phyloP scores from a whole-genome alignment of 2,797 vertebrate species.

The Tinamus major region DNA sequence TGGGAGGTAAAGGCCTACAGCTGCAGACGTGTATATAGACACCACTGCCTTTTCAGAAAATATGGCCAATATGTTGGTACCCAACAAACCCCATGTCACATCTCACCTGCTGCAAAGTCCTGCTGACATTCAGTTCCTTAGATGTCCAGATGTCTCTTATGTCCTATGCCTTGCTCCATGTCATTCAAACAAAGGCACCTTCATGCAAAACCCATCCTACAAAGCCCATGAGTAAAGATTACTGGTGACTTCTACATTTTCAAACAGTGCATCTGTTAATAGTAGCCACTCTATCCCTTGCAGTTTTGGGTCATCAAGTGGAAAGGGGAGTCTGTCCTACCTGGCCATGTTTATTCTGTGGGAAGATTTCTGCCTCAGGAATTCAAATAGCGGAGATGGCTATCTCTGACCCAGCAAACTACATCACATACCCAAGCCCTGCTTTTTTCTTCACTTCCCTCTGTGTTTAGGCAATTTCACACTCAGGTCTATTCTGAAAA shows the following conservation, averaged over 20 bases:
- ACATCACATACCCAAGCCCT: fast-evolving
- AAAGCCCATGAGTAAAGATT: neutral
- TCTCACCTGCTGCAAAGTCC: neutral
- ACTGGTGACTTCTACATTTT: neutral
- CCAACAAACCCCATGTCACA: neutral
- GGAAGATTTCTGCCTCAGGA: neutral
- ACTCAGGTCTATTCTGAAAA: neutral
- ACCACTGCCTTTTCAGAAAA: neutral
- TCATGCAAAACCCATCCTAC: neutral
- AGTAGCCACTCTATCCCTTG: neutral
- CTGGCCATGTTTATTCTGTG: neutral
- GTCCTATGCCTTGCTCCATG: neutral
- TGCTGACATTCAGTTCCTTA: neutral
- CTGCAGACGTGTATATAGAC: neutral
- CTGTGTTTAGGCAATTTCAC: neutral
- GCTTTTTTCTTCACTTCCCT: neutral
- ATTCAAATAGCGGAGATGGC: neutral
- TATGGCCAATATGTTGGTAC: neutral
- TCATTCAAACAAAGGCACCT: neutral
- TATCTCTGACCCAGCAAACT: neutral
- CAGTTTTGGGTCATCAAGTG: neutral
- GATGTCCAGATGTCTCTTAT: neutral
- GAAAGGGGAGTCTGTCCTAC: neutral
- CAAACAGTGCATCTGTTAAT: neutral
- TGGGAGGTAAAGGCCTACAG: neutral